These are phyloP conservation scores for Heliconius himera DNA, from an alignment of 1,140 invertebrate species.

Conservation along the genomic window DNA sequence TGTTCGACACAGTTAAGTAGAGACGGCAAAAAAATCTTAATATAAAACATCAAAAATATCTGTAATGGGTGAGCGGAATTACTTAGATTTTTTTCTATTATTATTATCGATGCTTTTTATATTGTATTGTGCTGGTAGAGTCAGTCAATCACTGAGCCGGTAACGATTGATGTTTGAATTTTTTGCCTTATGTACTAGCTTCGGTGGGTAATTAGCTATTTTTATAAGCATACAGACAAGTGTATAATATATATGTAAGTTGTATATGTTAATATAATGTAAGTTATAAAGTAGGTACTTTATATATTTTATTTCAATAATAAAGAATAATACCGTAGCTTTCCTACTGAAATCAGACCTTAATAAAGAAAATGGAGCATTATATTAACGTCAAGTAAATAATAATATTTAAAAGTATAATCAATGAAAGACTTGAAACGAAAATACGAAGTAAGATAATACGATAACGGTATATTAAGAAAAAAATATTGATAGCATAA, in stretches of 20 bases:
- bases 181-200: neutral
- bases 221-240: neutral
- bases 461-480: neutral
- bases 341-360: neutral
- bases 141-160: neutral
- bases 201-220: neutral
- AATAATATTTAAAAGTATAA: neutral
- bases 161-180: neutral
- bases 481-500: neutral
- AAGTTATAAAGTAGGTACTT: no score
- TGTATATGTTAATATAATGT: no score
- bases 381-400: neutral
- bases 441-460: neutral
- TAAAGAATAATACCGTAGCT: no score
- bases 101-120: neutral
- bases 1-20: conserved; percentile 12
- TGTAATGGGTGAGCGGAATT: conserved; percentile 2
- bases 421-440: neutral
- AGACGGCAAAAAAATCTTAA: neutral
- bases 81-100: neutral
- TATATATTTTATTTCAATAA: no score
- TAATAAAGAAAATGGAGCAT: neutral
- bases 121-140: neutral
- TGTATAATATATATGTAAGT: neutral
- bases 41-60: conserved; percentile 1